A percentile compares a stretch with the other conserved stretches of the same genome.
phyloP scores from a whole-genome alignment of 2,888 invertebrate species.

The Caenorhabditis japonica region DNA sequence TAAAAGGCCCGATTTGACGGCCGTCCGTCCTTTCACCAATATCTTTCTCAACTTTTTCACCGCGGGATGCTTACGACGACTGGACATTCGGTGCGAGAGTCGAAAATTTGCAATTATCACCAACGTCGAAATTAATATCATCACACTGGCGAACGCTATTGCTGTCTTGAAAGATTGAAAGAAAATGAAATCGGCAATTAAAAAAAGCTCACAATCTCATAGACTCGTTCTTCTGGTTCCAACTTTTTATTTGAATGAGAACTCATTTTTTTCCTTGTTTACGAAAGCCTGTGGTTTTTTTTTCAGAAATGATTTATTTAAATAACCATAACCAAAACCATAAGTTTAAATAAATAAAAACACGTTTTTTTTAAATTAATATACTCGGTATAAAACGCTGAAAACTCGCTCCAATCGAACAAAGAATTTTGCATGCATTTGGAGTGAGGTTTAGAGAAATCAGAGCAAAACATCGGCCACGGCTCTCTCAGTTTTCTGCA shows the following conservation, averaged over 20 bases:
- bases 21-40: conserved; percentile 6
- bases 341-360: too few relatives aligned
- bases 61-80: conserved; percentile 15
- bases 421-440: too few relatives aligned
- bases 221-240: background rate
- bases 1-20: conserved; percentile 31
- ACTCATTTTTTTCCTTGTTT: conserved; percentile 3
- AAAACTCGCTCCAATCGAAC: too few relatives aligned
- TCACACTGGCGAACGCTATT: conserved; percentile 17
- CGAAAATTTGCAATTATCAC: conserved; percentile 22
- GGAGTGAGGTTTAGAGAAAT: too few relatives aligned
- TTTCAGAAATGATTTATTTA: too few relatives aligned
- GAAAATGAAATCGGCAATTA: conserved; percentile 1
- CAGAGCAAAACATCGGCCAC: too few relatives aligned
- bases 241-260: conserved; percentile 2
- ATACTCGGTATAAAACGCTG: too few relatives aligned
- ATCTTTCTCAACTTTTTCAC: conserved; percentile 18
- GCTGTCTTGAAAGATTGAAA: conserved; percentile 7
- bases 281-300: too few relatives aligned
- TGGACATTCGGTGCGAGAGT: conserved; percentile 11
- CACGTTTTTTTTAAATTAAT: too few relatives aligned
- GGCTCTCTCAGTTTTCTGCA: too few relatives aligned
- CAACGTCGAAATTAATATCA: conserved; percentile 25
- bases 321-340: too few relatives aligned
- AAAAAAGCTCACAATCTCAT: conserved; percentile 4